Base-by-base conservation (phyloP, 2,113 vertebrate species). In the Girardinichthys multiradiatus region DNA sequence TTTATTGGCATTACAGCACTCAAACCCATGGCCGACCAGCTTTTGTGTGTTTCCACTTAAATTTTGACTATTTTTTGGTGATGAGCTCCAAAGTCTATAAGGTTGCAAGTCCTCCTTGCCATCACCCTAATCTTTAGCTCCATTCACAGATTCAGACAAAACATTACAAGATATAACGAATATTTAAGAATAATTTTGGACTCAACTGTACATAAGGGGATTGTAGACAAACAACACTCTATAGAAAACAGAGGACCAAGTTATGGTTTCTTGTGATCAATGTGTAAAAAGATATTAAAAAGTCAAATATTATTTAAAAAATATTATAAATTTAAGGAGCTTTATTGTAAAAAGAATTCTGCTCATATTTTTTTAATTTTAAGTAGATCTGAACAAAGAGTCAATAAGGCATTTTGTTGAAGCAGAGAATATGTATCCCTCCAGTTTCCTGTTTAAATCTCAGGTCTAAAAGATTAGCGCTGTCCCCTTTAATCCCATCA, bases 401-500 rank as follows among this genome's bases (percentile, higher is more conserved):
- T 59, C 57, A 59, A 26, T 59, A 17, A 60, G 7, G 58, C 28
- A 54, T 54, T 54, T 54, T 54, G 9, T 54, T 24, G 21, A n/a
- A n/a, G 21, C 9, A 54, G 21, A 54, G 2, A n/a, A n/a, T 54
- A 7, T 21, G 21, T 24, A 2, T n/a, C 21, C 62, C 2, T 2
- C 27, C 63, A 74, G 65, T 66, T 66, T 2, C 27, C 63, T 72
- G 65, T 66, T 66, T 86, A 70, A 85, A 79, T 81, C 80, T 78
- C 86, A 84, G 88, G 80, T 87, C 60, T 89, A 77, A 76, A 84
- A 87, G 86, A 92, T 89, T 86, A 92, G 82, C 82, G 89, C 77
- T 91, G 89, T 94, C 91, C 77, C 74, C 51, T 90, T 82, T 91
- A 90, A 92, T 94, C 89, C 89, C 68, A 82, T 91, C 90, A 87